Percentiles rank a stretch among this genome's conserved stretches.
These are phyloP conservation scores for Hafferia zeledoni DNA, from an alignment of 2,797 vertebrate species.

Conservation along the genomic window DNA sequence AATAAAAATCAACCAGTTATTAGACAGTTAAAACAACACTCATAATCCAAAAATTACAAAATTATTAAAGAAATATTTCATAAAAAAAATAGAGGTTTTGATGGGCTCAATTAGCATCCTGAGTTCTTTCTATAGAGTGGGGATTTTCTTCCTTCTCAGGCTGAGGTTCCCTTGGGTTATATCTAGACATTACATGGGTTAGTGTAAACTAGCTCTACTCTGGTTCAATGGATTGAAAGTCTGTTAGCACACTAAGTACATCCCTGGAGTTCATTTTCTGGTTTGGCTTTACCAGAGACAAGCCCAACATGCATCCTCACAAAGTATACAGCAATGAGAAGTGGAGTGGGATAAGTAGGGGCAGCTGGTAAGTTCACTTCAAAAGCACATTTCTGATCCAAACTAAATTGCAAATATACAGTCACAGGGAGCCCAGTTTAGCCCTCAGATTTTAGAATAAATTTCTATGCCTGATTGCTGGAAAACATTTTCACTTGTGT, in stretches of 20 bases:
- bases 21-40: not conserved
- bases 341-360: not conserved
- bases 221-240: not conserved
- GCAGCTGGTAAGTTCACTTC: not conserved
- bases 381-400: not conserved
- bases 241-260: not conserved
- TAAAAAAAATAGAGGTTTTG: not conserved
- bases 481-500: not conserved
- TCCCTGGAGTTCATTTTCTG: not conserved
- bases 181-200: not conserved
- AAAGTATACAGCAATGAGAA: not conserved
- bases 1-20: not conserved
- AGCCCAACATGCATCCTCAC: not conserved
- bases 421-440: not conserved
- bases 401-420: not conserved
- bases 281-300: not conserved
- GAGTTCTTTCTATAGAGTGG: not conserved
- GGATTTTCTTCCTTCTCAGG: not conserved
- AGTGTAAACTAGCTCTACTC: not conserved
- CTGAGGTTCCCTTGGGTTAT: not conserved
- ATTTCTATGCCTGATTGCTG: not conserved
- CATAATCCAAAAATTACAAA: not conserved
- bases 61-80: not conserved
- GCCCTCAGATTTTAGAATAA: not conserved
- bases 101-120: not conserved